A percentile compares a stretch with the other conserved stretches of the same genome.
phyloP scores from a whole-genome alignment of 2,888 invertebrate species.

The Thera britannica region DNA sequence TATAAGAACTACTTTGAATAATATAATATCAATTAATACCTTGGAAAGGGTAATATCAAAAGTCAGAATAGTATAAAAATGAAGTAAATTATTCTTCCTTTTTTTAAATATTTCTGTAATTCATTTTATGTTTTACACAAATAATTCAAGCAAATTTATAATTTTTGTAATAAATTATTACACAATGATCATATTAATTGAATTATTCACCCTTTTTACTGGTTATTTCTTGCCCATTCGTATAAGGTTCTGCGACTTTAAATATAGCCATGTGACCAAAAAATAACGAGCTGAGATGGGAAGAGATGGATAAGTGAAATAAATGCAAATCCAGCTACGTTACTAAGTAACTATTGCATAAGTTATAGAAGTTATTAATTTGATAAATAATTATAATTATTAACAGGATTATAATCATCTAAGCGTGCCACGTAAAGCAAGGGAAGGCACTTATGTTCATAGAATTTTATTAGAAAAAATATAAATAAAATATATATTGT shows the following conservation, averaged over 20 bases:
- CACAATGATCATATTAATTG: not conserved
- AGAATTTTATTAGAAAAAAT: not conserved
- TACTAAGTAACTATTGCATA: not conserved
- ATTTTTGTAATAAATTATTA: not conserved
- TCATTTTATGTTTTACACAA: conserved; percentile 3
- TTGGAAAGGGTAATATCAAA: not conserved
- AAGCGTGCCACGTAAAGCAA: conserved; percentile 30
- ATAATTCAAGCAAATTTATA: not conserved
- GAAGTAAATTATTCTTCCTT: not conserved
- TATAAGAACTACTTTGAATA: conserved; percentile 3
- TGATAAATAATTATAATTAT: conserved; percentile 11
- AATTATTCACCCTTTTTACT: not conserved
- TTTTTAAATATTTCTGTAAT: not conserved
- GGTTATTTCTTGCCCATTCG: not conserved
- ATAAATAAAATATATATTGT: too few species aligned
- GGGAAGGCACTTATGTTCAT: conserved; percentile 30
- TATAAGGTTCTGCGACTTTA: not conserved
- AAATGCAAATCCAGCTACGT: not conserved
- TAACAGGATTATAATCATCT: conserved; percentile 19
- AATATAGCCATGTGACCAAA: too few species aligned
- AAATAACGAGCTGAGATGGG: too few species aligned
- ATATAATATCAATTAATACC: conserved; percentile 1
- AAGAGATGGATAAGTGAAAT: not conserved
- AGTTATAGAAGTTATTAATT: not conserved
- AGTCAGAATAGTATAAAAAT: conserved; percentile 4